Conservation (phyloP, 2,797 vertebrate genomes). For the Staurois parvus region DNA sequence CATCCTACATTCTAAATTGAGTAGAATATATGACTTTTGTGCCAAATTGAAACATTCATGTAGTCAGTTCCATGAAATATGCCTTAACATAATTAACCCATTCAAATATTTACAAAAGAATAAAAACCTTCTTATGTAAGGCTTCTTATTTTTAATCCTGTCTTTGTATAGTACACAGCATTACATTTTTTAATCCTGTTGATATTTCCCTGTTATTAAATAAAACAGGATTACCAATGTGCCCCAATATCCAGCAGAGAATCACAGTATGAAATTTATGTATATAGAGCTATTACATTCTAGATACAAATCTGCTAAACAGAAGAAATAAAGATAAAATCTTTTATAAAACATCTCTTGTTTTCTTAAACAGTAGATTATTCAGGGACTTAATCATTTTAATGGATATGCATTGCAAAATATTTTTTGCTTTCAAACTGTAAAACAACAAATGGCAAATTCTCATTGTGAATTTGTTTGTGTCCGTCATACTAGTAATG, state of each 20-base stretch:
- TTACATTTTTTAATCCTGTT: constrained; percentile 24
- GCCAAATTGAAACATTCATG: not conserved
- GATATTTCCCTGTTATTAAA: constrained; percentile 45
- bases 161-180: not conserved
- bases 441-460: constrained; percentile 63
- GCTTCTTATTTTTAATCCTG: not conserved
- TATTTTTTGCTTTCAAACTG: constrained; percentile 65
- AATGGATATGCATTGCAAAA: constrained; percentile 59
- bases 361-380: constrained; percentile 21
- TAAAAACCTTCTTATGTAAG: not conserved
- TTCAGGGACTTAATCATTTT: constrained; percentile 22
- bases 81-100: constrained; percentile 4
- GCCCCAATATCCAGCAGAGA: not conserved
- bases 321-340: not conserved
- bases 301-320: constrained; percentile 5
- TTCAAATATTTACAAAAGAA: constrained; percentile 35
- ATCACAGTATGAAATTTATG: not conserved
- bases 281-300: constrained; percentile 23
- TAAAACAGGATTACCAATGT: constrained; percentile 11
- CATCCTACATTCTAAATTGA: too few relatives aligned
- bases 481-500: constrained; percentile 66
- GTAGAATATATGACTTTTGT: too few relatives aligned
- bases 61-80: not conserved
- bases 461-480: constrained; percentile 63
- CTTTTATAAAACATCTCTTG: not conserved